Evolutionary conservation across 2,797 vertebrate genomes (phyloP).

Genomic region (Pelodytes ibericus): DNA sequence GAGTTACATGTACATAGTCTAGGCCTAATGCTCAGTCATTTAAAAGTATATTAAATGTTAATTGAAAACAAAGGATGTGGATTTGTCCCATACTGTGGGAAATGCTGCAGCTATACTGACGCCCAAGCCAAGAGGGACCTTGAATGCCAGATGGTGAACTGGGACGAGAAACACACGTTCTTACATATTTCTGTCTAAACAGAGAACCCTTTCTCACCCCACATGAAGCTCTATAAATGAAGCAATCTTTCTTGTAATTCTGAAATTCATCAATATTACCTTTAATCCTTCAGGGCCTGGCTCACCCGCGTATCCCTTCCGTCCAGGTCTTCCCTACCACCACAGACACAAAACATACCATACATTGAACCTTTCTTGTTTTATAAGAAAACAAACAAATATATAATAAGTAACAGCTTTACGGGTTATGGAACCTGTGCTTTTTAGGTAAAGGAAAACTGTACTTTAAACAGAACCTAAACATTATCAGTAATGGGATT

Average conservation of each 20-base stretch:
- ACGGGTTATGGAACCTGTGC: no score
- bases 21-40: no score
- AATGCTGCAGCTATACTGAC: conserved; percentile 4
- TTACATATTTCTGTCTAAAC: not conserved
- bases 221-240: not conserved
- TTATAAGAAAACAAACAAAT: no score
- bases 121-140: conserved; percentile 19
- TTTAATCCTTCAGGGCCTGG: conserved; percentile 84
- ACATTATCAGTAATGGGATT: no score
- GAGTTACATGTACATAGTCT: not conserved
- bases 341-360: not conserved
- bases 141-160: conserved; percentile 21
- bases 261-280: conserved; percentile 75
- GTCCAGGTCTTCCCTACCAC: conserved; percentile 85
- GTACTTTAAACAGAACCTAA: no score
- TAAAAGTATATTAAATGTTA: conserved; percentile 10
- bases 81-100: not conserved
- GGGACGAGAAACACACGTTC: not conserved
- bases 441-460: no score
- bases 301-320: conserved; percentile 86
- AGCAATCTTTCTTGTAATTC: no score
- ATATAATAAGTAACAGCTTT: no score
- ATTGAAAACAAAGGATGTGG: conserved; percentile 21
- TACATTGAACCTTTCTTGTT: no score
- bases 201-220: not conserved